Conservation (phyloP, 2,113 vertebrate species). For the Uria lomvia region DNA sequence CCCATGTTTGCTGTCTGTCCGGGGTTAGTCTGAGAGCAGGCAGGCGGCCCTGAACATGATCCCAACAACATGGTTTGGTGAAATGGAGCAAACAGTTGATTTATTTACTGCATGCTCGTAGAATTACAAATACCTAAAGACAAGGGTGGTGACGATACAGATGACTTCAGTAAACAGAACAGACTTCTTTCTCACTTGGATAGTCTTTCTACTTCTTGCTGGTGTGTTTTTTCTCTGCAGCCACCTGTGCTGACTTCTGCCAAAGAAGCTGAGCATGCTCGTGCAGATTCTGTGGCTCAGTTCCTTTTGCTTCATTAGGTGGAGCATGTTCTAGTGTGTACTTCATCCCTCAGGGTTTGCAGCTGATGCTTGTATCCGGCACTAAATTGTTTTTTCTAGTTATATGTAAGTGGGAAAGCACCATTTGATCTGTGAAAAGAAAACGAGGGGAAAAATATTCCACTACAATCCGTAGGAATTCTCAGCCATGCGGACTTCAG, state of each 20-base stretch:
- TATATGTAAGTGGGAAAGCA: not conserved
- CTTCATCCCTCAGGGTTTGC: not conserved
- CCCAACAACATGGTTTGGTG: not conserved
- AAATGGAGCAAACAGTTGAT: not conserved
- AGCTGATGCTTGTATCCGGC: not conserved
- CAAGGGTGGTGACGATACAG: not conserved
- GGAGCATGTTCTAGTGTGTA: not conserved
- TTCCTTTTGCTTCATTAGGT: not conserved
- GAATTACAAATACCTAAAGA: not conserved
- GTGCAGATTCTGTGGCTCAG: not conserved
- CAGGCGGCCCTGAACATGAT: not conserved
- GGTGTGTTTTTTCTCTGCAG: not conserved
- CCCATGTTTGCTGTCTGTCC: rapidly evolving
- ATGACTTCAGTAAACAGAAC: not conserved
- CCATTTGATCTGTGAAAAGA: not conserved
- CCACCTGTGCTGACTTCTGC: not conserved
- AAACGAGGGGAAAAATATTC: not conserved
- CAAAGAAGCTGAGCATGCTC: not conserved
- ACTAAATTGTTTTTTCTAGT: not conserved
- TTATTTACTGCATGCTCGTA: not conserved
- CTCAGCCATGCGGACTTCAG: not conserved
- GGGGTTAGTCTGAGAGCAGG: not conserved
- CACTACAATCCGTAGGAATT: not conserved
- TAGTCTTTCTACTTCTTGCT: not conserved
- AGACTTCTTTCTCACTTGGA: not conserved